Conservation (phyloP, 2,888 invertebrate genomes). For the Boloria selene region DNA sequence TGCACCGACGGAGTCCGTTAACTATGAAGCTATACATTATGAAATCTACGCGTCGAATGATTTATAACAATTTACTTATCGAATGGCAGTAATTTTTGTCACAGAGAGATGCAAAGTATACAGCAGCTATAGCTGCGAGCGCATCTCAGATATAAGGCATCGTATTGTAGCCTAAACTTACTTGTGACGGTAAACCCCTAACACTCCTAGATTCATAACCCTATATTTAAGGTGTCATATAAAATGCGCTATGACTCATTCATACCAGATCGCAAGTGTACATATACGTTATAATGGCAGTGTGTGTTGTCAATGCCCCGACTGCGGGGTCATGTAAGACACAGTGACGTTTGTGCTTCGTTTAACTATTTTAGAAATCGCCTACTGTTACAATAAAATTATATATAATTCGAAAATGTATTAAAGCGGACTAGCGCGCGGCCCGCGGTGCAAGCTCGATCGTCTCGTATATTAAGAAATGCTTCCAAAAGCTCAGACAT, state of each 20-base stretch:
- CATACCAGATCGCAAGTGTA: slow-evolving; percentile 65
- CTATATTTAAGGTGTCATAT: slow-evolving; percentile 45
- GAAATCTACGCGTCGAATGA: slow-evolving; percentile 67
- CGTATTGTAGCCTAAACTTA: slow-evolving; percentile 57
- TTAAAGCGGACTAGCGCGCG: slow-evolving; percentile 67
- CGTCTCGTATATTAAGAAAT: slow-evolving; percentile 77
- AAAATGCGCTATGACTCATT: slow-evolving; percentile 51
- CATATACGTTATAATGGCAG: slow-evolving; percentile 73
- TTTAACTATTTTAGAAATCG: slow-evolving; percentile 59
- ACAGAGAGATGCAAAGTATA: slow-evolving; percentile 57
- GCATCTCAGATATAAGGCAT: slow-evolving; percentile 71
- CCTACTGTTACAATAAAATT: slow-evolving; percentile 69
- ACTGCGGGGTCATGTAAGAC: slow-evolving; percentile 61
- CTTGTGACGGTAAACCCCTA: too few relatives aligned
- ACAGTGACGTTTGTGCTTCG: slow-evolving; percentile 75
- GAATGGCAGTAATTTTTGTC: slow-evolving; percentile 79
- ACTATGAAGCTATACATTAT: slow-evolving; percentile 68
- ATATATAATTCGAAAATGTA: slow-evolving; percentile 60
- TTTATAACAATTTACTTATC: slow-evolving; percentile 75
- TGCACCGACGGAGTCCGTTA: slow-evolving; percentile 74
- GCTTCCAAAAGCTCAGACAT: slow-evolving; percentile 73
- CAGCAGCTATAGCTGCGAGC: slow-evolving; percentile 37
- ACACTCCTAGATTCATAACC: slow-evolving; percentile 45
- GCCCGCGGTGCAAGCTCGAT: slow-evolving; percentile 76
- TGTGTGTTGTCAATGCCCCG: slow-evolving; percentile 68